Percentiles rank a stretch among this genome's conserved stretches.
Conservation (phyloP, 2,797 vertebrate genomes). For the Muscicapa comitata region DNA sequence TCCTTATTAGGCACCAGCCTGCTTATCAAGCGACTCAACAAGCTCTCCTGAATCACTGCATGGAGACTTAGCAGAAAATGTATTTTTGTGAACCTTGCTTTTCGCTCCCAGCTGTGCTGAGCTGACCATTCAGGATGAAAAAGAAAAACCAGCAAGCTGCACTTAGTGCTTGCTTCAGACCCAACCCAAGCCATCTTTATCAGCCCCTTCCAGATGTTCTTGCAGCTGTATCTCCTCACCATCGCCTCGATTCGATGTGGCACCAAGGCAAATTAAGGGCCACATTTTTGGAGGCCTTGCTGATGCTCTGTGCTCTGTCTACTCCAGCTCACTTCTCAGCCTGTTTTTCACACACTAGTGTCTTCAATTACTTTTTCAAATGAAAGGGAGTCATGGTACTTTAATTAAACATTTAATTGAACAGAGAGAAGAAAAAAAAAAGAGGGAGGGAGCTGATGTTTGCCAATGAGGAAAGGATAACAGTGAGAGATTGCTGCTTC, state of each 20-base stretch:
- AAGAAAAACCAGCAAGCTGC: neutral
- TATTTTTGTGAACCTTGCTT: neutral
- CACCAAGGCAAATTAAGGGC: neutral
- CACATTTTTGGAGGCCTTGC: neutral
- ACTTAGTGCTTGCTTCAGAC: neutral
- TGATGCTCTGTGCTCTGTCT: neutral
- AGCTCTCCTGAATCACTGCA: neutral
- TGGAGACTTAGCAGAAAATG: neutral
- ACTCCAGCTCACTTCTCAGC: neutral
- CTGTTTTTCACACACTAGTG: neutral
- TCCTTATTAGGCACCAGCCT: neutral
- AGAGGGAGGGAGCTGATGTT: constrained; percentile 21
- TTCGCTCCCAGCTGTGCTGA: neutral
- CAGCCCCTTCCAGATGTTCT: constrained; percentile 43
- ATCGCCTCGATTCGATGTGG: neutral
- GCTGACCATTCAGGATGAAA: neutral
- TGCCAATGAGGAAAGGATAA: constrained; percentile 35
- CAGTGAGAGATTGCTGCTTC: constrained; percentile 19
- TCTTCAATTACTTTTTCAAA: constrained; percentile 53
- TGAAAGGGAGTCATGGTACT: constrained; percentile 40
- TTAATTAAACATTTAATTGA: constrained; percentile 66
- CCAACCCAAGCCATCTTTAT: neutral
- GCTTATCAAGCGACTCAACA: constrained; percentile 1
- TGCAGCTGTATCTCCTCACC: neutral
- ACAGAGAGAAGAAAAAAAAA: neutral